A percentile compares a stretch with the other conserved stretches of the same genome.
Conservation (phyloP, 2,888 invertebrate species). For the Cheilosia urbana region DNA sequence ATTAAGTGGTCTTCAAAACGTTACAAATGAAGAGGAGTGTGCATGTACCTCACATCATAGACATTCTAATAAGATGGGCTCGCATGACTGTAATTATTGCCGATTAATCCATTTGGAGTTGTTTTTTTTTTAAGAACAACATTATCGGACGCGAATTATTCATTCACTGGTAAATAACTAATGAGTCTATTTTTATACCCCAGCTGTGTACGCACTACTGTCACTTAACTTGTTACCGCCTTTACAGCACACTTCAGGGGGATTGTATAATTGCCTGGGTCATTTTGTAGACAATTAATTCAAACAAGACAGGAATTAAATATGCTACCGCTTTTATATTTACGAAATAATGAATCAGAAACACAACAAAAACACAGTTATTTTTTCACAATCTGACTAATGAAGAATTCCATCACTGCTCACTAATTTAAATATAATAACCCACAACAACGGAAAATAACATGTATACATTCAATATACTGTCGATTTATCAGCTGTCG, state of each 20-base stretch:
- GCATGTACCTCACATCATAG: not conserved
- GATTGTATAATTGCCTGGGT: not conserved
- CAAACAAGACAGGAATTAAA: not conserved
- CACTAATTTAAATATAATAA: slow-evolving; percentile 26
- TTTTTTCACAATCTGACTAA: not conserved
- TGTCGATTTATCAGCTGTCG: slow-evolving; percentile 10
- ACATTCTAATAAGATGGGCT: not conserved
- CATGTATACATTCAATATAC: slow-evolving; percentile 27
- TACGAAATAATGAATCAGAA: not conserved
- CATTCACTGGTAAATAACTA: not conserved
- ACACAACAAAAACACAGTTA: not conserved
- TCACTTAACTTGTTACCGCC: not conserved
- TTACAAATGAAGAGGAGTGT: not conserved
- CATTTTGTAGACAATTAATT: slow-evolving; percentile 1
- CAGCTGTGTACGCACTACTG: not conserved
- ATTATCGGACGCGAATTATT: not conserved
- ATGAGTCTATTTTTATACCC: not conserved
- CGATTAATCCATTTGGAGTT: not conserved
- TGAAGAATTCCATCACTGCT: not conserved
- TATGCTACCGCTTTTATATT: slow-evolving; percentile 7
- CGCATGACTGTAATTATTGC: not conserved
- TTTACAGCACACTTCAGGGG: not conserved
- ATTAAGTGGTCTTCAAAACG: not conserved
- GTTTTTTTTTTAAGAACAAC: not conserved
- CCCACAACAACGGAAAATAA: slow-evolving; percentile 1